Evolutionary conservation across 2,888 invertebrate species (phyloP).

Genomic region (Machimus rusticus): DNA sequence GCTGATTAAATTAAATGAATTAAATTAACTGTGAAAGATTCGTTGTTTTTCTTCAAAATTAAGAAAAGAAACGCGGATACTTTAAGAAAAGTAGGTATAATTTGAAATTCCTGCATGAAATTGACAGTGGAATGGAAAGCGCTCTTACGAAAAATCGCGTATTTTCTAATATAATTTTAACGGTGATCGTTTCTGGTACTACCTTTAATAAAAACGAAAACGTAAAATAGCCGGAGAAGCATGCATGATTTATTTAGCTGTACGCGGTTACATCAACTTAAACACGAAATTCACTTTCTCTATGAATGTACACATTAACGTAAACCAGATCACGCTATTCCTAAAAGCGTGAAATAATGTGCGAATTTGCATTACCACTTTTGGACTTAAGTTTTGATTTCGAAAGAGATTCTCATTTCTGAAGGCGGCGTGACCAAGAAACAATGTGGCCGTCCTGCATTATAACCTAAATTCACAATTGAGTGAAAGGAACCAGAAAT

Average conservation of each 20-base stretch:
- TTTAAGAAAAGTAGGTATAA: neutral
- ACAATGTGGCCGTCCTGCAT: neutral
- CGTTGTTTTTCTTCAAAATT: neutral
- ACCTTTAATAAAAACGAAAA: neutral
- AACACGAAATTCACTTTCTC: neutral
- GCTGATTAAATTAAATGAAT: too few relatives aligned
- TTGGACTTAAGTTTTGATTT: neutral
- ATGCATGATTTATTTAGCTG: neutral
- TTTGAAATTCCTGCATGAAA: neutral
- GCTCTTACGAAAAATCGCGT: neutral
- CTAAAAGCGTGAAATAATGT: neutral
- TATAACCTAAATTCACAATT: neutral
- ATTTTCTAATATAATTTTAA: neutral
- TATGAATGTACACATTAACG: neutral
- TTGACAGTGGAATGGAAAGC: neutral
- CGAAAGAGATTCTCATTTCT: neutral
- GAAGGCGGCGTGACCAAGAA: neutral
- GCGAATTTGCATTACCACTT: neutral
- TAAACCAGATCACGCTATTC: neutral
- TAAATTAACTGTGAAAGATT: too few relatives aligned
- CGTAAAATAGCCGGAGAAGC: neutral
- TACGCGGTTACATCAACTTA: neutral
- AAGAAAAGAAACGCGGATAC: neutral
- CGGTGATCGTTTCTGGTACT: neutral
- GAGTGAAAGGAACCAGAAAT: neutral